phyloP scores from a whole-genome alignment of 2,113 vertebrate species.

The Megaceryle torquata region DNA sequence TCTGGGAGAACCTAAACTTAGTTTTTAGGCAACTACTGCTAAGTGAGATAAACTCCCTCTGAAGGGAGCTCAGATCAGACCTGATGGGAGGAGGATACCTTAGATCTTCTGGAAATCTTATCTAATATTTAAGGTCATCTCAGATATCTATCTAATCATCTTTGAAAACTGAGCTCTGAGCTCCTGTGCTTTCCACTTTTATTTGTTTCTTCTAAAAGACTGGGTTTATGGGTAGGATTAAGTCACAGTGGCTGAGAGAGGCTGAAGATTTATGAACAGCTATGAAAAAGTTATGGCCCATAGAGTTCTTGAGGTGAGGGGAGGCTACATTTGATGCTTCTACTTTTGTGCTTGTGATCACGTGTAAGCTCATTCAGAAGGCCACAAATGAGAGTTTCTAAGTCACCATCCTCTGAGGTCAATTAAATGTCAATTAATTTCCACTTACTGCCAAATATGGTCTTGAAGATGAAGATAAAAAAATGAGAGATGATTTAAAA shows the following conservation, averaged over 20 bases:
- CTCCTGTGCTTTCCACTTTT: not conserved
- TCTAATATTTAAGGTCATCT: not conserved
- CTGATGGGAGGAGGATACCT: not conserved
- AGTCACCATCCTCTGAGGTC: not conserved
- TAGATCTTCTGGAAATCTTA: constrained; percentile 1
- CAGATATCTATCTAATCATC: not conserved
- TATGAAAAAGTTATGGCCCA: constrained; percentile 24
- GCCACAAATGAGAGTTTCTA: not conserved
- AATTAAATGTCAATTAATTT: not conserved
- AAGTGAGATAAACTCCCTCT: not conserved
- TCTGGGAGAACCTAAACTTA: not conserved
- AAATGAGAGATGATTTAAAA: not conserved
- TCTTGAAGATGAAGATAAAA: not conserved
- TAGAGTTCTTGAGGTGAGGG: not conserved
- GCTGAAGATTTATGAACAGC: constrained; percentile 16
- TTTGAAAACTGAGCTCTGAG: constrained; percentile 35
- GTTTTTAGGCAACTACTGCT: not conserved
- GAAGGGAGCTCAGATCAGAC: not conserved
- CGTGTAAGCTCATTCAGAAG: not conserved
- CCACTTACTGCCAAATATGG: not conserved
- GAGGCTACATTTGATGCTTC: not conserved
- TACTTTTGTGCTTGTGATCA: not conserved
- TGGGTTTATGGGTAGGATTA: constrained; percentile 24
- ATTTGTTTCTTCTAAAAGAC: constrained; percentile 46
- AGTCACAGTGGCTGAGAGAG: not conserved